Base-by-base conservation (phyloP, 1,140 invertebrate genomes). In the Palaemon carinicauda region DNA sequence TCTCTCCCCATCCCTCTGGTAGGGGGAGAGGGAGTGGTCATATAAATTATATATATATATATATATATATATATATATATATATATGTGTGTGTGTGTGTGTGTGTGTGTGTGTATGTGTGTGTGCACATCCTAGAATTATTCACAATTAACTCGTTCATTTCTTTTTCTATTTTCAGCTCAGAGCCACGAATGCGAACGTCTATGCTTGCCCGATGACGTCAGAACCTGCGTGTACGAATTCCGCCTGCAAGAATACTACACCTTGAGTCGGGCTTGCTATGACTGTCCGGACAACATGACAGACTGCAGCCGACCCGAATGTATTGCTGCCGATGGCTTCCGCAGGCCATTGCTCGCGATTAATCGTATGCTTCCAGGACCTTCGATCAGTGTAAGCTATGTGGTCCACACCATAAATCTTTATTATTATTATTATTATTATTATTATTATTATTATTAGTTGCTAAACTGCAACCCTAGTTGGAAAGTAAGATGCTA, bases 341-440 rank as follows among this genome's bases (percentile, higher is more conserved):
- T 95, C 9, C 92, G 93, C 31, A 93, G 96, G 88, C 92, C 94
- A 0, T 91, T 98, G n/a, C 93, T 95, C 3, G 94, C 96, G 0
- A 94, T 97, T 7, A 98, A 98, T 92, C 93, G 96, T 78, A 95
- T 95, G 92, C 93, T 98, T 92, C 97, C 97, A 0, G 97, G 97
- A 80, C 97, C 96, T 10, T 90, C 93, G 1, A 95, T 98, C 53
- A 95, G 97, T 92, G 96, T 96, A 33, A 52, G 75, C 14, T 60
- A n/a, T 17, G 0, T 12, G 24, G n/a, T n/a, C n/a, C n/a, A n/a
- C n/a, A n/a, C n/a, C n/a, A n/a, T n/a, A n/a, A n/a, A n/a, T n/a
- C n/a, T n/a, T n/a, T n/a, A n/a, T n/a, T n/a, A n/a, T n/a, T n/a
- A n/a, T n/a, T n/a, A n/a, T n/a, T n/a, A n/a, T n/a, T n/a, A n/a